phyloP scores from a whole-genome alignment of 2,888 invertebrate species.

The Campaea margaritaria region DNA sequence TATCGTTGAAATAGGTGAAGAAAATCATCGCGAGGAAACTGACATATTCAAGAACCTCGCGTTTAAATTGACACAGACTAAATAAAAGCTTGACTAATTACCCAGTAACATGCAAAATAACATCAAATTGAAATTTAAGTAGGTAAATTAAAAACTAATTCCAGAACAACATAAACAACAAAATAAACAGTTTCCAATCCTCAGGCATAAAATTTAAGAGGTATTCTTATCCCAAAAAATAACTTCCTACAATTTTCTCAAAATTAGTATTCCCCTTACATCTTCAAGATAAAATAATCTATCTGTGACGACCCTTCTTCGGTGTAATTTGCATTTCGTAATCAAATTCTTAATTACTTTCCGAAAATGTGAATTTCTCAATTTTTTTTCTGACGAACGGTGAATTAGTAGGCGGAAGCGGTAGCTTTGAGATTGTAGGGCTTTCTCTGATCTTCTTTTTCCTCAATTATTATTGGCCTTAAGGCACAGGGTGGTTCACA shows the following conservation, averaged over 20 bases:
- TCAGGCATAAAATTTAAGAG: slow-evolving; percentile 2
- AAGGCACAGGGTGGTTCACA: neutral
- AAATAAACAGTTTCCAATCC: slow-evolving; percentile 3
- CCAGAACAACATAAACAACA: too few relatives aligned
- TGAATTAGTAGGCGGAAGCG: slow-evolving; percentile 18
- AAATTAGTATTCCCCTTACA: slow-evolving; percentile 26
- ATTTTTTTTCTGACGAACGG: slow-evolving; percentile 18
- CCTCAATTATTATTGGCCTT: slow-evolving; percentile 18
- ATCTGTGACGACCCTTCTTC: slow-evolving; percentile 27
- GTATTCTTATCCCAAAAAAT: slow-evolving; percentile 4
- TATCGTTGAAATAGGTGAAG: too few relatives aligned
- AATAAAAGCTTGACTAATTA: too few relatives aligned
- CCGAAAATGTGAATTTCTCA: slow-evolving; percentile 15
- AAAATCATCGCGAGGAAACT: neutral
- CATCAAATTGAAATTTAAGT: too few relatives aligned
- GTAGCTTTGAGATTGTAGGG: slow-evolving; percentile 12
- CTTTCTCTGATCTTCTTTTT: slow-evolving; percentile 19
- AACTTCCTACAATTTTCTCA: slow-evolving; percentile 15
- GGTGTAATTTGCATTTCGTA: slow-evolving; percentile 30
- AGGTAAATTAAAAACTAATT: too few relatives aligned
- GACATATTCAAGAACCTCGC: too few relatives aligned
- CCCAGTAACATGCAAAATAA: too few relatives aligned
- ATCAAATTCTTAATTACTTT: slow-evolving; percentile 36
- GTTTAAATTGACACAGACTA: too few relatives aligned
- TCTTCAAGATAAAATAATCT: slow-evolving; percentile 32